These are phyloP conservation scores for Prietella phreatophila DNA, from an alignment of 2,113 vertebrate genomes.

Conservation along the genomic window DNA sequence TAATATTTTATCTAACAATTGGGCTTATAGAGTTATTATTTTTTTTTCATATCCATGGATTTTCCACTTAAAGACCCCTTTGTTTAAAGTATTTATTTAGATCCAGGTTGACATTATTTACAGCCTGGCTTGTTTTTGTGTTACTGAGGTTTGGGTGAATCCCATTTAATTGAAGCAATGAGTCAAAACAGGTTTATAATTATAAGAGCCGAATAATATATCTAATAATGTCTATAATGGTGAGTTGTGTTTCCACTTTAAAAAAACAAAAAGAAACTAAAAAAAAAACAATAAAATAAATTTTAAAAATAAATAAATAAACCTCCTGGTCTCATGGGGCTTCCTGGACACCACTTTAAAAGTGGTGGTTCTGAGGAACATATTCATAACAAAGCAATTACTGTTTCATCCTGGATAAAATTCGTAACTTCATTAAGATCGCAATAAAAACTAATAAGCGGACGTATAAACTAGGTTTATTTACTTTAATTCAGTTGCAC, in stretches of 20 bases:
- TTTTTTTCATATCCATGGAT: too few species aligned
- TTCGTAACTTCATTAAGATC: neutral
- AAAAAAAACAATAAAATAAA: neutral
- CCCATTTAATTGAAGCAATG: neutral
- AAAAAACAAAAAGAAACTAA: neutral
- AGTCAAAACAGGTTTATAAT: neutral
- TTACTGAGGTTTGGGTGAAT: neutral
- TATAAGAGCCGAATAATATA: neutral
- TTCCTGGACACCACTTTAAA: neutral
- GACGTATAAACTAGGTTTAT: neutral
- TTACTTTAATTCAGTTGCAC: neutral
- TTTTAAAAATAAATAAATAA: neutral
- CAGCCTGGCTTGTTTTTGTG: neutral
- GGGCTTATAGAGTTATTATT: neutral
- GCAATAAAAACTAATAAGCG: neutral
- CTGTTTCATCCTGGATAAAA: neutral
- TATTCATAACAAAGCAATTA: slow-evolving; percentile 1
- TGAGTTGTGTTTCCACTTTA: neutral
- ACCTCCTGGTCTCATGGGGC: neutral
- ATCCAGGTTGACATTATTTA: neutral
- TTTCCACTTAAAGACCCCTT: neutral
- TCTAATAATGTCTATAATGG: neutral
- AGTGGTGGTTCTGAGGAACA: neutral
- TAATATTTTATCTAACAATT: neutral
- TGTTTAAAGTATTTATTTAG: neutral